Evolutionary conservation across 2,113 vertebrate genomes (phyloP), one percentile per base, ranked within the genome.

Genomic region (Takifugu flavidus): DNA sequence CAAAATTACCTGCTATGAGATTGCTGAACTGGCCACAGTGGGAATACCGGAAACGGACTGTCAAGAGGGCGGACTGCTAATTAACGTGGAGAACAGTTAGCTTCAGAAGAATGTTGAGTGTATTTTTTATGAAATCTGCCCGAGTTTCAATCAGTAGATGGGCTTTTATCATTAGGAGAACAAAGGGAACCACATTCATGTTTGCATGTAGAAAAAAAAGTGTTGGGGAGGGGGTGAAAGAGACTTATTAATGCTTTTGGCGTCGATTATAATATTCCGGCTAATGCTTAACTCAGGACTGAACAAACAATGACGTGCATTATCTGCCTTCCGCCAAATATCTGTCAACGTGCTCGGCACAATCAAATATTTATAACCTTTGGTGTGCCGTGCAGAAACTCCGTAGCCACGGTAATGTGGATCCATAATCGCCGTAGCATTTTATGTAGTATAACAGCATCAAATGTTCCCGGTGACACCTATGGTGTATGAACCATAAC

Each of bases 1-100:
- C 75, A 82, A 10, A 88, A 90, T 90, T 89, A 89, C 85, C 88
- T 86, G 79, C 80, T 80, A 82, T 39, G 79, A 88, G 86, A 89
- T 84, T 84, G 83, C 86, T 65, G 81, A 86, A 79, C 77, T 78
- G 62, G 74, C 70, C 80, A 78, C 89, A 86, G 88, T 88, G 86
- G 78, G 77, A 79, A 80, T 61, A 49, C 3, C 45, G 75, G 67
- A 74, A 83, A 81, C 43, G 58, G 67, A 67, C 73, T 74, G 72
- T 72, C 14, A 15, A 20, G 84, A 79, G 74, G 71, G 67, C 2
- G 54, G 82, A 72, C 68, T 72, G 72, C 82, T 89, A 89, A 91
- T 90, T 88, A 89, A 79, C 69, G 66, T 58, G 85, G 74, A 39
- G 1, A 39, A 39, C 34, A 59, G 79, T 85, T 79, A 77, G 65